phyloP scores from a whole-genome alignment of 2,113 vertebrate genomes.

The Rynchops niger region DNA sequence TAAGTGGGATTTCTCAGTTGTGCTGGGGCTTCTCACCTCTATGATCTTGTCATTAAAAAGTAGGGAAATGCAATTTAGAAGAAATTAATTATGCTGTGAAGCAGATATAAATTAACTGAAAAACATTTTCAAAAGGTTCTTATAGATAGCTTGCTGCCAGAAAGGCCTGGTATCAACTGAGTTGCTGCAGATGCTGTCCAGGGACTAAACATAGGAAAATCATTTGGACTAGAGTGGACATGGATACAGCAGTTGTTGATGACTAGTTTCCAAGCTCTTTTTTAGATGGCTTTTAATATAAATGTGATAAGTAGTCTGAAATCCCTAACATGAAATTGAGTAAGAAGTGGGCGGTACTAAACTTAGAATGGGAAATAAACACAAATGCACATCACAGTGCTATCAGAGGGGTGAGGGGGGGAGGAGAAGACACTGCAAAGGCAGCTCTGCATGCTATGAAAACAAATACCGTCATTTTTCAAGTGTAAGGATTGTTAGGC shows the following conservation, averaged over 20 bases:
- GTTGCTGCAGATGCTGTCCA: not conserved
- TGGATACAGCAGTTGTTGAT: not conserved
- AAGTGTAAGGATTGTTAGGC: not conserved
- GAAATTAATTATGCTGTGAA: not conserved
- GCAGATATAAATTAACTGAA: not conserved
- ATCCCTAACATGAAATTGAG: not conserved
- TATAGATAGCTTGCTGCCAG: not conserved
- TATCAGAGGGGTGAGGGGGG: rapidly evolving
- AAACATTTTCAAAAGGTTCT: not conserved
- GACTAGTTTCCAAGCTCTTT: not conserved
- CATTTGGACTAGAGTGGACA: not conserved
- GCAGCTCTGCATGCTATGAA: not conserved
- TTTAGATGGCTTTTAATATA: not conserved
- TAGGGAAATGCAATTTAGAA: not conserved
- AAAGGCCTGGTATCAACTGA: not conserved
- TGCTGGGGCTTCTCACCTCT: not conserved
- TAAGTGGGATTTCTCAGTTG: not conserved
- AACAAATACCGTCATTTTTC: not conserved
- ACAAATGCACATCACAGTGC: not conserved
- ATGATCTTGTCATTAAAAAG: not conserved
- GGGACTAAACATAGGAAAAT: not conserved
- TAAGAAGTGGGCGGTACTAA: not conserved
- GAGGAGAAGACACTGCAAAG: not conserved
- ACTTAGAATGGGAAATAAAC: not conserved
- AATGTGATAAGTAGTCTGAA: not conserved